A percentile compares a stretch with the other conserved stretches of the same genome.
Conservation (phyloP, 1,140 invertebrate species). For the Neodiprion virginianus region DNA sequence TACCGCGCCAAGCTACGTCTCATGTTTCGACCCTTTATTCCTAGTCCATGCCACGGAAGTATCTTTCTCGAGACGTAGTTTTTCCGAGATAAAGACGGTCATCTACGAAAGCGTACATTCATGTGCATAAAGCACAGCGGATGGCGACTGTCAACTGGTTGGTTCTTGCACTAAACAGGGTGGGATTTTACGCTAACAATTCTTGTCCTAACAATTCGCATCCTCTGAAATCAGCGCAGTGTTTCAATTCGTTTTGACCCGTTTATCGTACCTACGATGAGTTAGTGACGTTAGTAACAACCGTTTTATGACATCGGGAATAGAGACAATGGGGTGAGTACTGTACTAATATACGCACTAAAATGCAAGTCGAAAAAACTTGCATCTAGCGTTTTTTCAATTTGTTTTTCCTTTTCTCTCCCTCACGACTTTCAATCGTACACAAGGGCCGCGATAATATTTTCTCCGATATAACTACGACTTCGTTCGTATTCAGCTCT, state of each 20-base stretch:
- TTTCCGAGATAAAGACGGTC: not conserved
- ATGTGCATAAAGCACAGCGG: not conserved
- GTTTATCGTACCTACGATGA: not conserved
- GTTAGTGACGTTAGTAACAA: not conserved
- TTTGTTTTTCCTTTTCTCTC: too few relatives aligned
- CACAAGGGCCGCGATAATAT: too few relatives aligned
- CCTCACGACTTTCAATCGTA: too few relatives aligned
- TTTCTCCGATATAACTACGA: too few relatives aligned
- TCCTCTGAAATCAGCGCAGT: not conserved
- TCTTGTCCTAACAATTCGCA: too few relatives aligned
- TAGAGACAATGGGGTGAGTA: conserved; percentile 69
- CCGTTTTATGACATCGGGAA: conserved; percentile 69
- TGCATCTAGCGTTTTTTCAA: conserved; percentile 20
- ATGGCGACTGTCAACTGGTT: conserved; percentile 3
- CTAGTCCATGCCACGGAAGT: too few relatives aligned
- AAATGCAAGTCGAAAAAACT: not conserved
- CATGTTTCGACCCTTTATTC: too few relatives aligned
- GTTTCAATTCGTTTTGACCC: not conserved
- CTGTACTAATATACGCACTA: conserved; percentile 16
- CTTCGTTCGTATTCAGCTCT: too few relatives aligned
- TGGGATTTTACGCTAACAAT: not conserved
- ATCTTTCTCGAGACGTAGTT: too few relatives aligned
- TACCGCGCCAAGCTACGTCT: too few relatives aligned
- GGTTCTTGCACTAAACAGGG: conserved; percentile 5
- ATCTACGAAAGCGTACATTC: not conserved